Evolutionary conservation across 2,113 vertebrate genomes (phyloP).

Genomic region (Megaleporinus macrocephalus): DNA sequence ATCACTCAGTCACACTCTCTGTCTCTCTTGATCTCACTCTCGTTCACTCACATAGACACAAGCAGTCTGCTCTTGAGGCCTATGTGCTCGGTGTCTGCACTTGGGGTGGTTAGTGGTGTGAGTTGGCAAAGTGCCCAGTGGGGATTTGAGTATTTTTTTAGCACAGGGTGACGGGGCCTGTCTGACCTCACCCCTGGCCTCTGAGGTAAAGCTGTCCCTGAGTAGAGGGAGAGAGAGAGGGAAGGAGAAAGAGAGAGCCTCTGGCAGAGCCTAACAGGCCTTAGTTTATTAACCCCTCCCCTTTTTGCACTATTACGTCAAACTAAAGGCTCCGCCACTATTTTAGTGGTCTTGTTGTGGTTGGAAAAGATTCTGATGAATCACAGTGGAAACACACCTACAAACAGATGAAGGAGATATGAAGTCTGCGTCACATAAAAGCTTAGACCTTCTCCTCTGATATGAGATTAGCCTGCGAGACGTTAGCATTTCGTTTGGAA

Average conservation of each 20-base stretch:
- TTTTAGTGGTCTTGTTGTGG: slow-evolving; percentile 9
- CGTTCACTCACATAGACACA: background rate
- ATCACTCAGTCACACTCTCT: no score
- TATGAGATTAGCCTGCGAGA: background rate
- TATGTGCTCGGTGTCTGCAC: background rate
- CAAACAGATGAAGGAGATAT: background rate
- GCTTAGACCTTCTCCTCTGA: background rate
- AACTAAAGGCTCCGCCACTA: background rate
- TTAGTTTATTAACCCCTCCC: slow-evolving; percentile 3
- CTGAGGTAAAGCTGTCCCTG: slow-evolving; percentile 29
- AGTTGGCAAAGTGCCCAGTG: slow-evolving; percentile 25
- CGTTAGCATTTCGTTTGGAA: background rate
- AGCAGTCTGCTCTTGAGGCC: background rate
- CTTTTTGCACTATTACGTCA: background rate
- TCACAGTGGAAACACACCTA: background rate
- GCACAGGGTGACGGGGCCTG: slow-evolving; percentile 10
- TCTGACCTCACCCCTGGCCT: slow-evolving; percentile 42
- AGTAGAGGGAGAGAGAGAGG: background rate
- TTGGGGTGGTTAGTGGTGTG: slow-evolving; percentile 34
- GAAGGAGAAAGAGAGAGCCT: background rate
- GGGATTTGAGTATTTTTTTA: slow-evolving; percentile 16
- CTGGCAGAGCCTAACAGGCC: background rate
- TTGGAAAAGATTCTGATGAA: slow-evolving; percentile 10
- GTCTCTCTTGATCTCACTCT: no score
- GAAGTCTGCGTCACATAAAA: background rate